Evolutionary conservation across 2,888 invertebrate genomes (phyloP).

Genomic region (Nephrotoma flavescens): DNA sequence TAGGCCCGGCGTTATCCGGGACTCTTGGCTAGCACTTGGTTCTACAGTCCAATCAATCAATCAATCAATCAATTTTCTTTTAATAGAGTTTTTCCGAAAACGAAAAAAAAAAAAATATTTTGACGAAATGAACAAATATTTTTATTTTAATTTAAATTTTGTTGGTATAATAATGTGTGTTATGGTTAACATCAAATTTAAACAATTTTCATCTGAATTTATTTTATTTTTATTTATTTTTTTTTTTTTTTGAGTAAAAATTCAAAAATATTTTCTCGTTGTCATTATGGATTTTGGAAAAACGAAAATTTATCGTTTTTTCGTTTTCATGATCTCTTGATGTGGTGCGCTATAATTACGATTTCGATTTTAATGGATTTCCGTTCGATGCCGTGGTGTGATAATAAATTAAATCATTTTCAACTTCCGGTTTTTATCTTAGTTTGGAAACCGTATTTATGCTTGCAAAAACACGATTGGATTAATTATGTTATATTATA

Average conservation of each 20-base stretch:
- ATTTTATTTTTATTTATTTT: not conserved
- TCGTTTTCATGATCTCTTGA: not conserved
- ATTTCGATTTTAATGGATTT: not conserved
- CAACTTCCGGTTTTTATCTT: not conserved
- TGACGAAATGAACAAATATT: not conserved
- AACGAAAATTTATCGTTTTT: not conserved
- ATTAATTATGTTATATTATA: no score
- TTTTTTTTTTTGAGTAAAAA: not conserved
- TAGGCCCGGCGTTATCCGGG: no score
- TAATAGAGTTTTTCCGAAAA: not conserved
- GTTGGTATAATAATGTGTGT: not conserved
- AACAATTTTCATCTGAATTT: not conserved
- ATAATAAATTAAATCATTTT: not conserved
- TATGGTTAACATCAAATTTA: not conserved
- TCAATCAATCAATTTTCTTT: no score
- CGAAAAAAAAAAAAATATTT: not conserved
- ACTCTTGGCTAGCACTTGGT: no score
- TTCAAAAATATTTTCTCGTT: not conserved
- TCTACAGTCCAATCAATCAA: no score
- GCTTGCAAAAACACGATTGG: no score
- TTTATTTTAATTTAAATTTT: not conserved
- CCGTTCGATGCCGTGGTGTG: not conserved
- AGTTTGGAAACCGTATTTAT: no score
- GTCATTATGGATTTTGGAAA: not conserved
- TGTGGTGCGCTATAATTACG: not conserved